Base-by-base conservation (phyloP, 2,888 invertebrate genomes). In the Dasypolia templi region DNA sequence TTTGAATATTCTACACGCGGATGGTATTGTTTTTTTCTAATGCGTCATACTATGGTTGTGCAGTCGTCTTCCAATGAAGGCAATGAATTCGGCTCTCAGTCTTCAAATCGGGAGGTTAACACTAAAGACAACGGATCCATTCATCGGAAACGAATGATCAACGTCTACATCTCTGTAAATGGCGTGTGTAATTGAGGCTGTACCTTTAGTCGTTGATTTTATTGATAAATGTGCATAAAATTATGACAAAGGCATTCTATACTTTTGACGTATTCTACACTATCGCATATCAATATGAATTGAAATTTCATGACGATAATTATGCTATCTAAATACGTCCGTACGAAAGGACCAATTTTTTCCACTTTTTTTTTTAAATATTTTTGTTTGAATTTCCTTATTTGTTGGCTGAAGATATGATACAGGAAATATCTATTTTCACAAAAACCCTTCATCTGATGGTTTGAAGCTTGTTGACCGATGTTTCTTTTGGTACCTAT, bases 241-340 rank as follows among this genome's bases (percentile, higher is more conserved):
- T 22, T 32, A 26, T 53, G 29, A 29, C 11, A 22, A 70, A n/a
- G 1, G 14, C 26, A 61, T 61, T 22, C 26, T 35, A 51, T 64
- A 29, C 32, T n/a, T 58, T 59, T 75, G 53, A 75, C 66, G 83
- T 83, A 46, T 63, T 56, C 46, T 55, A 66, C 32, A 42, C 19
- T 67, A 80, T 82, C 79, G 49, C 49, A 14, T 53, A 72, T 62
- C 74, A 69, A 59, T 67, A 71, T 66, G 42, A 59, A 59, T 39
- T 7, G 26, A 44, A 42, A 59, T 66, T 79, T 79, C 58, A 67
- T 46, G 42, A 29, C 44, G 65, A 73, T 79, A 39, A 80, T n/a
- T n/a, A n/a, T n/a, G 51, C 3, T 80, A 71, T 75, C 76, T 59
- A 32, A 69, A 79, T 66, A 53, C 32, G 29, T 56, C 12, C 51